Percentiles rank a stretch among this genome's conserved stretches.
phyloP scores from a whole-genome alignment of 2,888 invertebrate genomes.

The Polyommatus icarus region DNA sequence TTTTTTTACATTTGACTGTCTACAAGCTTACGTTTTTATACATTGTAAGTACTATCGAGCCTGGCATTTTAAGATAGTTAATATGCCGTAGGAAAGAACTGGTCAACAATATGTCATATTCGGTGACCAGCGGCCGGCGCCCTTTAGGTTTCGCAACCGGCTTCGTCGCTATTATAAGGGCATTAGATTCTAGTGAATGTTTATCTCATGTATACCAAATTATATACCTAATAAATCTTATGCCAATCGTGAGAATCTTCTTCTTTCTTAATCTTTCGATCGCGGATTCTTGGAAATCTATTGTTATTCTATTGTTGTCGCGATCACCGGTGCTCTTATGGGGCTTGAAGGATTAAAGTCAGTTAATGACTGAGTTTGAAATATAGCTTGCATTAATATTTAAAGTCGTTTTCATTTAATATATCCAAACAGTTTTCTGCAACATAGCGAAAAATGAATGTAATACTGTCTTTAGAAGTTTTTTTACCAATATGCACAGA shows the following conservation, averaged over 20 bases:
- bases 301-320: no score
- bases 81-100: neutral
- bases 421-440: no score
- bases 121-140: neutral
- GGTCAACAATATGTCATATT: constrained; percentile 16
- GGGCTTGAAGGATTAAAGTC: no score
- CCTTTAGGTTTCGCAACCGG: neutral
- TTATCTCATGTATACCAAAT: neutral
- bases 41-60: neutral
- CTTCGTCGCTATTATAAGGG: neutral
- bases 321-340: no score
- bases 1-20: no score
- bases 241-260: neutral
- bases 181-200: constrained; percentile 2
- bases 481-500: no score
- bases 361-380: neutral
- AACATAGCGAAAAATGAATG: no score
- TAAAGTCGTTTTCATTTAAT: neutral
- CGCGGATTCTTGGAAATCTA: no score
- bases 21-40: no score
- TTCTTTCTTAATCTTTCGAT: no score
- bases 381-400: neutral
- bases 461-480: no score
- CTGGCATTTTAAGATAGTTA: neutral
- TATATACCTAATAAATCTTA: neutral